Evolutionary conservation across 2,888 invertebrate species (phyloP), one percentile per base, ranked within the genome.

Genomic region (Cheilosia impressa): DNA sequence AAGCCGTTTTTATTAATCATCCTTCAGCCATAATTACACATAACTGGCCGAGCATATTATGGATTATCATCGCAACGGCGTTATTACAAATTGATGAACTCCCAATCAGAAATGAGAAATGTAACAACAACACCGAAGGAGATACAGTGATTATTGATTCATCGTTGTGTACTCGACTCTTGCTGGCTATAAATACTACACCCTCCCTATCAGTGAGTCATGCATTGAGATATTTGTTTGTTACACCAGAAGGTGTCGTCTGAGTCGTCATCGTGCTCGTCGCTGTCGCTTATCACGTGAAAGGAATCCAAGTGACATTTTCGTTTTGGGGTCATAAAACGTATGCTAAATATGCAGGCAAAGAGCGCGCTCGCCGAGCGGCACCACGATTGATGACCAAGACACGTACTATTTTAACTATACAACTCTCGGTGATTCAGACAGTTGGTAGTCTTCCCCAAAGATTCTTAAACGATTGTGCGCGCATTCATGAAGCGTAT

Each of bases 281-380:
- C 77, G 17, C 58, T 41, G 63, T 45, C 24, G 31, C 75, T 82
- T 80, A 84, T 84, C 84, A 84, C 80, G 80, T 65, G 84, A 80
- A 80, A 84, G 75, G 84, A 80, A 84, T 84, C 65, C 84, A 80
- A 84, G 84, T 84, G 84, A 80, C 84, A 84, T 80, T 77, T 85
- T 58, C 60, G 60, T 85, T 79, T 85, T 81, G 76, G 65, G 76
- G 81, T 81, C 81, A 76, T 76, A 76, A 85, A 85, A 75, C 80
- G 84, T 66, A 71, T 66, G 80, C 84, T 80, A 76, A 80, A 76
- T 85, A 85, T 85, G 75, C 75, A 76, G 76, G 69, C 73, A 53
- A 73, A 60, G 73, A 66, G 58, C 47, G 53, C 34, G 53, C 65
- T 69, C 50, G 47, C 65, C 58, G 60, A 53, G 78, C 73, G 75